These are phyloP conservation scores for Stercorarius parasiticus DNA, from an alignment of 2,113 vertebrate species.

Conservation along the genomic window DNA sequence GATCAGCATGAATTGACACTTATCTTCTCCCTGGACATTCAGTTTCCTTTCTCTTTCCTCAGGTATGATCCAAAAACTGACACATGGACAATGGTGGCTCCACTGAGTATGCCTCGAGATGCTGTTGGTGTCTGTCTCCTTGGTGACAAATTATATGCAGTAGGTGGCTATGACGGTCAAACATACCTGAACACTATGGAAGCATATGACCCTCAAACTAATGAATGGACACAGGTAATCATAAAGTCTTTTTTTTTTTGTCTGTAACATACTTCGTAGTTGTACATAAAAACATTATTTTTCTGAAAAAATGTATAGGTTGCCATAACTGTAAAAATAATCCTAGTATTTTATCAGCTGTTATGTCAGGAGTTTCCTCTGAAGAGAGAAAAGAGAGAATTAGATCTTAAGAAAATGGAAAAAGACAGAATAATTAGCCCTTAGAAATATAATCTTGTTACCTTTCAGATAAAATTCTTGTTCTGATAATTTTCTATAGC, in stretches of 20 bases:
- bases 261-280: background rate
- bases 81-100: slow-evolving; percentile 82
- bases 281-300: background rate
- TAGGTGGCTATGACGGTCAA: slow-evolving; percentile 82
- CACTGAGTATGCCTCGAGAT: slow-evolving; percentile 80
- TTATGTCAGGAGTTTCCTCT: background rate
- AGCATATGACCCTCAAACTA: slow-evolving; percentile 80
- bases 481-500: background rate
- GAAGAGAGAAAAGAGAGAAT: background rate
- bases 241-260: background rate
- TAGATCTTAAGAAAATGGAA: background rate
- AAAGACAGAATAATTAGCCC: background rate
- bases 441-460: background rate
- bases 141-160: slow-evolving; percentile 79
- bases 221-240: slow-evolving; percentile 81
- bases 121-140: slow-evolving; percentile 82
- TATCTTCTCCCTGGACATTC: background rate
- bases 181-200: slow-evolving; percentile 82
- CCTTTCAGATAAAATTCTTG: background rate
- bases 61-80: slow-evolving; percentile 84
- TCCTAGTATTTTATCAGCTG: background rate
- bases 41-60: background rate
- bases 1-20: background rate
- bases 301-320: background rate
- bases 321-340: background rate